phyloP scores from a whole-genome alignment of 2,888 invertebrate genomes.

The Epistrophella euchroma region DNA sequence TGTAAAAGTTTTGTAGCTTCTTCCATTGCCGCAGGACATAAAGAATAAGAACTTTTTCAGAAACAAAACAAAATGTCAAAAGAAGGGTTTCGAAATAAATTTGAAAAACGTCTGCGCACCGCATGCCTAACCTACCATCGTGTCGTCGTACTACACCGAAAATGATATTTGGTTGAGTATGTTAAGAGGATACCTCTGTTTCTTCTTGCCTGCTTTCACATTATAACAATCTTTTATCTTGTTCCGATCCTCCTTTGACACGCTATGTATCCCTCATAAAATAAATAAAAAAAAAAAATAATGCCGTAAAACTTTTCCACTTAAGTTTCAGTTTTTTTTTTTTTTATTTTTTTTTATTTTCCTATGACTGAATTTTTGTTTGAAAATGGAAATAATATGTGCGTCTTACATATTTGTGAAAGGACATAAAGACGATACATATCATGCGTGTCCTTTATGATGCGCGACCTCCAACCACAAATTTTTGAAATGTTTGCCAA shows the following conservation, averaged over 20 bases:
- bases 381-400: conserved; percentile 57
- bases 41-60: neutral
- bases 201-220: conserved; percentile 30
- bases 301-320: conserved; percentile 69
- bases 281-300: conserved; percentile 39
- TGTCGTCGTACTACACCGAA: neutral
- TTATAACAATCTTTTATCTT: conserved; percentile 74
- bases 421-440: conserved; percentile 44
- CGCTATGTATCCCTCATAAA: conserved; percentile 74
- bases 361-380: conserved; percentile 42
- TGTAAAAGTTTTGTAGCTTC: conserved; percentile 46
- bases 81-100: conserved; percentile 58
- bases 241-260: conserved; percentile 74
- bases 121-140: neutral
- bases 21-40: conserved; percentile 70
- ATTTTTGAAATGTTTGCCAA: conserved; percentile 19
- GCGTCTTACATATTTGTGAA: conserved; percentile 52
- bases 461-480: conserved; percentile 63
- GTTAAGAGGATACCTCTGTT: conserved; percentile 34
- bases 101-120: conserved; percentile 27
- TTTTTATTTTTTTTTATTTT: conserved; percentile 21
- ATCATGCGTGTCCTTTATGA: conserved; percentile 74
- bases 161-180: conserved; percentile 45
- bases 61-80: conserved; percentile 16
- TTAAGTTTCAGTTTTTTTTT: conserved; percentile 37